Evolutionary conservation across 2,888 invertebrate species (phyloP), one percentile per base, ranked within the genome.

Genomic region (Dioctria rufipes): DNA sequence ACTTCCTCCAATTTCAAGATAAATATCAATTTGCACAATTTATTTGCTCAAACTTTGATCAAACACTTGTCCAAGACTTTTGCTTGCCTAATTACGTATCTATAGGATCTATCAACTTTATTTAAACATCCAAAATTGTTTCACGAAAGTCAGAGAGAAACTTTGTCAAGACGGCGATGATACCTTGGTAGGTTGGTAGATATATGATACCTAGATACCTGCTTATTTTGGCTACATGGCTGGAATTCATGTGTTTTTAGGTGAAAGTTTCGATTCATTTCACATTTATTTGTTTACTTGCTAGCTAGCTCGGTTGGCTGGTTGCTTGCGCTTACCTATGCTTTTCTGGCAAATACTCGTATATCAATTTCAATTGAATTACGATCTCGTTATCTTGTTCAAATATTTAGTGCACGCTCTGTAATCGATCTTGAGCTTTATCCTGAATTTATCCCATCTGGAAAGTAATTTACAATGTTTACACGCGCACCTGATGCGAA

Each of bases 281-380:
- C 65, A 42, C 65, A 63, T 42, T 63, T 39, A 9, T 25, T 25
- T 25, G 25, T 25, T 25, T 25, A 2, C 2, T 25, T 25, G 25
- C 25, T 25, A 25, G 25, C 25, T 25, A 25, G 25, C 25, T 25
- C 2, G 25, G 25, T 25, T 25, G 25, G 25, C 2, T 25, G 25
- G 25, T 25, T 25, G 25, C 25, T 25, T 25, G 25, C 25, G 25
- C 25, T 25, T 25, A 25, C 25, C 25, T 25, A n/a, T n/a, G 25
- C 25, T 25, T 25, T 25, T 25, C 63, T 11, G 40, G 63, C 40
- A 65, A 67, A 67, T 25, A 25, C 25, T 25, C 25, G 25, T 25
- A 78, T 71, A 81, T 81, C 81, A 67, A 69, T 81, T 67, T 71
- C 69, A 81, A 81, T 81, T 78, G 78, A 81, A 81, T 81, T 81